Base-by-base conservation (phyloP, 1,140 invertebrate species). In the Cardiocondyla obscurior region DNA sequence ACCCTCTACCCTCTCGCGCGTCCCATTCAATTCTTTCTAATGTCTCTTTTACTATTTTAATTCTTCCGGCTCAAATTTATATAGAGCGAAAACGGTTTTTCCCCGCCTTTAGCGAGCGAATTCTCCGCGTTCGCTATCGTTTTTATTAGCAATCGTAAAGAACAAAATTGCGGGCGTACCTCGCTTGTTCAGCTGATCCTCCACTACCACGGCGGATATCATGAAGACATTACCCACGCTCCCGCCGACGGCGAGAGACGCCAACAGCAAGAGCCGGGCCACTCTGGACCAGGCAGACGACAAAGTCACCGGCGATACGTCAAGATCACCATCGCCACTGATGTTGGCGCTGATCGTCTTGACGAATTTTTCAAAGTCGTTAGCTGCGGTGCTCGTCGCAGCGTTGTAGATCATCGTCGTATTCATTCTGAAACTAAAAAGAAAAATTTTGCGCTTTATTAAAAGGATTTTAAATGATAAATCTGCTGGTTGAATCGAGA, bases 191-290 rank as follows among this genome's bases (percentile, higher is more conserved):
- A 97, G 92, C 88, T 96, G 95, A 86, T 96, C 96, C 82, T 97
- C 96, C 22, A 96, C 96, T 94, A 97, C 96, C 36, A 97, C 95
- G 3, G 96, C 96, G 39, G 96, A 96, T 88, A 97, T 97, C 95
- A 97, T 96, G 90, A 97, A 97, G 57, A 97, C 95, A 88, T 97
- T 96, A 28, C 96, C 96, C 42, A 97, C 95, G 81, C 96, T 96
- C 3, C 97, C 97, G 19, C 97, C 89, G 0, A 96, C 95, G 0
- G 96, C 94, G 39, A 96, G 94, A 0, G 95, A 94, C 0, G 96
- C 95, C 28, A 97, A 93, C 22, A 97, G 91, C 8, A 97, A 90
- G 0, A 97, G 94, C 44, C 96, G 93, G 0, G 95, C 95, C 5
- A 97, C 94, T 42, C 96, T 94, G 5, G 96, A 96, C 96, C 96